These are phyloP conservation scores for Heliangelus exortis DNA, from an alignment of 2,797 vertebrate genomes.

Conservation along the genomic window DNA sequence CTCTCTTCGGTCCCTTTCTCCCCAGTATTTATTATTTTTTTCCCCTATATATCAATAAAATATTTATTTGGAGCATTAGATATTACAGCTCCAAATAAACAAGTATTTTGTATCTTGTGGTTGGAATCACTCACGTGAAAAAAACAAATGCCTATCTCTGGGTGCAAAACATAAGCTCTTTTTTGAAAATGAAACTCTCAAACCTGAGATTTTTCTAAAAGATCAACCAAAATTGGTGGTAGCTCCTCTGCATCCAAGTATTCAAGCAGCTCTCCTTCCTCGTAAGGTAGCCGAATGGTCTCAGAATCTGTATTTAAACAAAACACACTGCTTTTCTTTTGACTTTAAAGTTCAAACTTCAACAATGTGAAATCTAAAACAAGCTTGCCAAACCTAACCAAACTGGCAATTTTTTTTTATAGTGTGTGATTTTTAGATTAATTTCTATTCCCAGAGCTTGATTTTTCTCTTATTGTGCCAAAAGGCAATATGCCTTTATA, in stretches of 20 bases:
- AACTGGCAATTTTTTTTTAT: not conserved
- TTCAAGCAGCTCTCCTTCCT: constrained; percentile 96
- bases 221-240: constrained; percentile 97
- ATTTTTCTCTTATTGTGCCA: not conserved
- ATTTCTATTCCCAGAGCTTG: not conserved
- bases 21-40: not conserved
- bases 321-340: not conserved
- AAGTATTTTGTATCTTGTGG: not conserved
- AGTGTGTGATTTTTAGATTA: not conserved
- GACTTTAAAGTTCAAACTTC: not conserved
- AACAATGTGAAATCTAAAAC: not conserved
- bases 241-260: constrained; percentile 97
- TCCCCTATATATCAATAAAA: not conserved
- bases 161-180: accelerated
- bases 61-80: not conserved
- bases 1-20: not conserved
- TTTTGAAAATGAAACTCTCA: not conserved
- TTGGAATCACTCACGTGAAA: not conserved
- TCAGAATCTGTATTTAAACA: constrained; percentile 89
- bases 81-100: not conserved
- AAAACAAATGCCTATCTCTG: not conserved
- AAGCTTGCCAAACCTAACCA: not conserved
- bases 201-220: constrained; percentile 99
- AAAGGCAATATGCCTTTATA: not conserved
- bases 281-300: constrained; percentile 97